phyloP scores from a whole-genome alignment of 2,113 vertebrate species.

The Triplophysa siluroides region DNA sequence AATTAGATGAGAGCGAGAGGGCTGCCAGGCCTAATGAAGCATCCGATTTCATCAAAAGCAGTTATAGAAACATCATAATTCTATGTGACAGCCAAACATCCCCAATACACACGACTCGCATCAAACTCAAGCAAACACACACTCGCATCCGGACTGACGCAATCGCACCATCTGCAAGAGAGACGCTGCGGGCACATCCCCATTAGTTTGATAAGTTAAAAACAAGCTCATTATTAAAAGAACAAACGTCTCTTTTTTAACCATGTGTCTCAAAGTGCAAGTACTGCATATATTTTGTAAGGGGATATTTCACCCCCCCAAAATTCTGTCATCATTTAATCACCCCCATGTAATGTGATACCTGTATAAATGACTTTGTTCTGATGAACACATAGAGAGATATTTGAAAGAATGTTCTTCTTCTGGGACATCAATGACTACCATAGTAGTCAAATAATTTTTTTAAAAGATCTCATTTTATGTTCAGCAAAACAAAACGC shows the following conservation, averaged over 20 bases:
- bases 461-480: too few species aligned
- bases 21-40: conserved; percentile 21
- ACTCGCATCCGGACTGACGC: neutral
- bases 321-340: too few species aligned
- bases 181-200: neutral
- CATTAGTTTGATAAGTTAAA: neutral
- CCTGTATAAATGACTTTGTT: too few species aligned
- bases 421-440: too few species aligned
- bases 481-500: too few species aligned
- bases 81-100: conserved; percentile 35
- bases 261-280: neutral
- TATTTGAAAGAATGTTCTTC: too few species aligned
- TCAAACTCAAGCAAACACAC: conserved; percentile 22
- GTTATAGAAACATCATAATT: conserved; percentile 30
- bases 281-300: neutral
- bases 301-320: too few species aligned
- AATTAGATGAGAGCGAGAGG: conserved; percentile 25
- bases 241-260: neutral
- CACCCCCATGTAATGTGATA: too few species aligned
- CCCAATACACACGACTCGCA: conserved; percentile 5
- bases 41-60: conserved; percentile 33
- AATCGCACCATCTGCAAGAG: neutral
- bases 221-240: neutral
- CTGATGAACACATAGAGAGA: too few species aligned
- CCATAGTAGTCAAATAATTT: too few species aligned